Conservation (phyloP, 1,140 invertebrate genomes). For the Papilio xuthus region DNA sequence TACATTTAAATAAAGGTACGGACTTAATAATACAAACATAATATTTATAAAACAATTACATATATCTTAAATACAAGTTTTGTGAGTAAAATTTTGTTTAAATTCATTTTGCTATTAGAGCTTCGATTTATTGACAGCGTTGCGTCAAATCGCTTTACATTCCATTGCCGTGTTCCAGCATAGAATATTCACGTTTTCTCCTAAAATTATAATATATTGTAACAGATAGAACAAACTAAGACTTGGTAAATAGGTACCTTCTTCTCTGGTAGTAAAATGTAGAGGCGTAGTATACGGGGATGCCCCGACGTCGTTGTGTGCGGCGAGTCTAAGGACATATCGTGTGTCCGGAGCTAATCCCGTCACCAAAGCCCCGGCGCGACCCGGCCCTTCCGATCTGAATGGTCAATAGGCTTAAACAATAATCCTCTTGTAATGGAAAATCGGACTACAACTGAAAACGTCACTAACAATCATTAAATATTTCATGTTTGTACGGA, state of each 20-base stretch:
- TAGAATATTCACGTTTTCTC: no score
- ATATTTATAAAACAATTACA: not conserved
- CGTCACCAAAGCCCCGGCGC: slow-evolving; percentile 66
- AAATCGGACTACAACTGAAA: slow-evolving; percentile 35
- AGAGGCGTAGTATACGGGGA: slow-evolving; percentile 68
- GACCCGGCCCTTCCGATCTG: slow-evolving; percentile 71
- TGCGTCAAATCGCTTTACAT: not conserved
- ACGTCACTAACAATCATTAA: slow-evolving; percentile 27
- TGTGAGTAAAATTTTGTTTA: not conserved
- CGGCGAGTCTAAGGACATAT: slow-evolving; percentile 71
- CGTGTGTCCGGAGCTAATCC: slow-evolving; percentile 71
- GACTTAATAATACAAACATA: not conserved
- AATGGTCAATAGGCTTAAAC: slow-evolving; percentile 38
- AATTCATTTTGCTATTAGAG: not conserved
- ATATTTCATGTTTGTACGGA: slow-evolving; percentile 17
- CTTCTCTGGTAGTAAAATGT: slow-evolving; percentile 74
- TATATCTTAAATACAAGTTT: not conserved
- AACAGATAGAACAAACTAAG: not conserved
- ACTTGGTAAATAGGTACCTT: slow-evolving; percentile 55
- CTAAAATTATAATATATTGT: not conserved
- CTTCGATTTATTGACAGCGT: not conserved
- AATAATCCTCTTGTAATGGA: slow-evolving; percentile 38
- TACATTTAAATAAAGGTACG: slow-evolving; percentile 30
- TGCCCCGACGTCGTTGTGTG: slow-evolving; percentile 71
- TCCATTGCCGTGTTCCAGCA: not conserved